phyloP scores from a whole-genome alignment of 1,140 invertebrate genomes.

The Popillia japonica region DNA sequence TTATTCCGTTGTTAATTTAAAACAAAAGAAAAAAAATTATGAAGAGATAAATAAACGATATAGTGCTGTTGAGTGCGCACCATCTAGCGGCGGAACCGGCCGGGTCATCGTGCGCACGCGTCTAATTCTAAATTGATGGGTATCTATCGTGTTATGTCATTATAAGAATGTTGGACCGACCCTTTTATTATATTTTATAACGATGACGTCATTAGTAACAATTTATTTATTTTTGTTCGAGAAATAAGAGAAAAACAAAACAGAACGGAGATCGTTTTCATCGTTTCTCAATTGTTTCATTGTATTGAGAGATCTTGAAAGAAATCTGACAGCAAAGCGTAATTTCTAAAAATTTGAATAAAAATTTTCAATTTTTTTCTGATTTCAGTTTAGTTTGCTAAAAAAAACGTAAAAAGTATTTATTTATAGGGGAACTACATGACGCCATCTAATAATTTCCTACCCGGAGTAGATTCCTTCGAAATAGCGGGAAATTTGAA shows the following conservation, averaged over 20 bases:
- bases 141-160: constrained; percentile 40
- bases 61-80: not conserved
- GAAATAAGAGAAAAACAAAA: no score
- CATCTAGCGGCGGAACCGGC: constrained; percentile 40
- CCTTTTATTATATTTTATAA: constrained; percentile 57
- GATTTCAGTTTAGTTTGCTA: not conserved
- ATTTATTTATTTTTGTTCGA: not conserved
- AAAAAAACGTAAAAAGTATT: no score
- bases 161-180: constrained; percentile 35
- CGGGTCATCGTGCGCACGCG: no score
- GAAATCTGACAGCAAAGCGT: not conserved
- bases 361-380: no score
- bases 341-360: not conserved
- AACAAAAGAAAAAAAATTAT: not conserved
- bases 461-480: not conserved
- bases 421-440: constrained; percentile 40
- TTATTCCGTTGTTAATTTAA: constrained; percentile 35
- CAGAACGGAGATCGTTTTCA: not conserved
- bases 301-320: not conserved
- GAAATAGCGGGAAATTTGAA: constrained; percentile 37
- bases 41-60: constrained; percentile 25
- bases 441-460: constrained; percentile 37
- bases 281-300: not conserved
- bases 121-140: constrained; percentile 59
- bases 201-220: constrained; percentile 23